Evolutionary conservation across 37 sponge, comb jelly and placozoan genomes (phyloP), one percentile per base, ranked within the genome.

Genomic region (Eunapius fragilis): DNA sequence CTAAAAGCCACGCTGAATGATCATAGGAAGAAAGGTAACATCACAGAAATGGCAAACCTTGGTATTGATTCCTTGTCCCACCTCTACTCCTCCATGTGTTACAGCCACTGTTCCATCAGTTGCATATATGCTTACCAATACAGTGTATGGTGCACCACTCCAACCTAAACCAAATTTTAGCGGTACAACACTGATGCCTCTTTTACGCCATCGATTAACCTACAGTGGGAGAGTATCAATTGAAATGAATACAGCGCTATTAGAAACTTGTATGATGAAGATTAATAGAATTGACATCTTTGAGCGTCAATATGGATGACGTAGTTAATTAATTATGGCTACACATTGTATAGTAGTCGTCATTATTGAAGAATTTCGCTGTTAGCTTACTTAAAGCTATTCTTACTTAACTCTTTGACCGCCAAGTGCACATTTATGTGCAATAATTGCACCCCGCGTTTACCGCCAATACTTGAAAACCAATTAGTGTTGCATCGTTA

Each of bases 11-110:
- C 36, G 77, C 22, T 67, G 3, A 26, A 9, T 31, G 67, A 48
- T 32, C 26, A 7, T 25, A 31, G 80, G 0, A 70, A 25, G 31
- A 1, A 14, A 72, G 12, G 22, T 11, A 58, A 12, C 22, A 45
- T 9, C 4, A 11, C 47, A 45, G 67, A 33, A 19, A 3, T 27
- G 36, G 25, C 31, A 0, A 12, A 88, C 92, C 88, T 94, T 94
- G 25, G 89, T 89, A 81, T 90, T 94, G 67, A 94, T 84, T 24
- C 95, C 92, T 33, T 94, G 95, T 58, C 95, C 95, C 45, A 94
- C 82, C 47, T 94, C 95, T 14, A 94, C 82, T 77, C 95, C 92
- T 71, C 87, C 92, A 38, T 89, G 90, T 28, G 86, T 48, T 10
- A 94, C 79, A 28, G 92, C 87, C 19, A 94, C 95, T 27, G 95